phyloP scores from a whole-genome alignment of 2,888 invertebrate genomes.

The Sinelater perroti region DNA sequence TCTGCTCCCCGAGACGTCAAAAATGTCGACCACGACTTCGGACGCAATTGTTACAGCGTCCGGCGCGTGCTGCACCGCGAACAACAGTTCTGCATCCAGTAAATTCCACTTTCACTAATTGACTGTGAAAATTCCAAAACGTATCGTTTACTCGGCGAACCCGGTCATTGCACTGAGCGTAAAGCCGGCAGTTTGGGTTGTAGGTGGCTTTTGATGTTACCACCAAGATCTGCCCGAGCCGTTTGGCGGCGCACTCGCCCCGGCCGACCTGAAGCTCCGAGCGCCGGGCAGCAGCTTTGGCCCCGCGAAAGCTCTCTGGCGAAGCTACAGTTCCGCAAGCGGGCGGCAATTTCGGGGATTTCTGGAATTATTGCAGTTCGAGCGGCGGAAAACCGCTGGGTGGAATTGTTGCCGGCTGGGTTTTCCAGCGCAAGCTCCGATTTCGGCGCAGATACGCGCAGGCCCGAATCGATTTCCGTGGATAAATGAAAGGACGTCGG shows the following conservation, averaged over 20 bases:
- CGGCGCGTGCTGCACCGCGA: conserved; percentile 14
- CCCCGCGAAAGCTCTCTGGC: no score
- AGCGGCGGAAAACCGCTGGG: conserved; percentile 20
- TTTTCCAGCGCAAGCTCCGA: conserved; percentile 42
- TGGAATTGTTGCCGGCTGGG: conserved; percentile 26
- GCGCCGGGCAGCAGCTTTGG: no score
- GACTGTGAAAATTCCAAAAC: conserved; percentile 17
- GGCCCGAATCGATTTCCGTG: conserved; percentile 42
- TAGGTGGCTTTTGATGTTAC: conserved; percentile 13
- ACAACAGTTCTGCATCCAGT: conserved; percentile 14
- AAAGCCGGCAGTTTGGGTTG: conserved; percentile 19
- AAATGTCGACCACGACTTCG: conserved; percentile 14
- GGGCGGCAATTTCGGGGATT: no score
- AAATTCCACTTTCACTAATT: conserved; percentile 31
- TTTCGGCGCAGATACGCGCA: conserved; percentile 39
- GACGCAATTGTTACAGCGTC: conserved; percentile 18
- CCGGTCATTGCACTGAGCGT: conserved; percentile 36
- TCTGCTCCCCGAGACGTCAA: neutral
- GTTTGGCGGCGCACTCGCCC: no score
- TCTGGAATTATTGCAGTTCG: neutral
- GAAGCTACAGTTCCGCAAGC: no score
- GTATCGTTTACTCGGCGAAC: conserved; percentile 17
- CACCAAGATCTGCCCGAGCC: conserved; percentile 17
- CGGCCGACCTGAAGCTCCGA: no score
- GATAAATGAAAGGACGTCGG: conserved; percentile 16